Percentiles rank a stretch among this genome's conserved stretches.
Evolutionary conservation across 2,113 vertebrate species (phyloP).

Genomic region (Gasterosteus aculeatus): DNA sequence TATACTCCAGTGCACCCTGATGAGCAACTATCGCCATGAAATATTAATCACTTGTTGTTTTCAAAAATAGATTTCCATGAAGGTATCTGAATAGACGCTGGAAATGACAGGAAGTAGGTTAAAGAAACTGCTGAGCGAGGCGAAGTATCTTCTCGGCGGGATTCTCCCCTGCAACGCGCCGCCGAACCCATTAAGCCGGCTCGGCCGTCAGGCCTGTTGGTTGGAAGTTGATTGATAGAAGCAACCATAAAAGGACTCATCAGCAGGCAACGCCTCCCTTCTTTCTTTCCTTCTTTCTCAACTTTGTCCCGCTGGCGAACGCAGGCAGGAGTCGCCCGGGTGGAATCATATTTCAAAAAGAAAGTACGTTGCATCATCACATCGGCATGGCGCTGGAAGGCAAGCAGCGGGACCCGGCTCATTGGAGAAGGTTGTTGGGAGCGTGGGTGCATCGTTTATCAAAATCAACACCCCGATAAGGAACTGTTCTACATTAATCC

Average conservation of each 20-base stretch:
- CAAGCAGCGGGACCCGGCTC: not conserved
- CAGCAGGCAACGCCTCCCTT: slow-evolving; percentile 37
- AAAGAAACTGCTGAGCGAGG: slow-evolving; percentile 56
- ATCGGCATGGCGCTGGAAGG: not conserved
- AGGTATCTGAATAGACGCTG: slow-evolving; percentile 17
- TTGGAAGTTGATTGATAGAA: slow-evolving; percentile 64
- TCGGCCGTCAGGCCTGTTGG: slow-evolving; percentile 61
- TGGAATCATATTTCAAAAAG: slow-evolving; percentile 12
- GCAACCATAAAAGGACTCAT: slow-evolving; percentile 61
- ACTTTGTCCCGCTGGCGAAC: slow-evolving; percentile 20
- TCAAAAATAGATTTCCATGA: slow-evolving; percentile 39
- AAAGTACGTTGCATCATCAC: not conserved
- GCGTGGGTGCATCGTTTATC: not conserved
- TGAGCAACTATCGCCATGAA: slow-evolving; percentile 35
- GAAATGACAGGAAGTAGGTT: slow-evolving; percentile 49
- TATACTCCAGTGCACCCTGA: slow-evolving; percentile 41
- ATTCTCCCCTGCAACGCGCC: slow-evolving; percentile 46
- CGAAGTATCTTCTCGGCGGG: slow-evolving; percentile 43
- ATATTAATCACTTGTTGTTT: slow-evolving; percentile 40
- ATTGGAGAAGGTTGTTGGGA: not conserved
- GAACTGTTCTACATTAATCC: not conserved
- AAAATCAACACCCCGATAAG: slow-evolving; percentile 36
- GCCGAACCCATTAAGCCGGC: slow-evolving; percentile 62
- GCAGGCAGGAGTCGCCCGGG: not conserved
- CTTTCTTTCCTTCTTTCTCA: slow-evolving; percentile 22